Evolutionary conservation across 2,888 invertebrate genomes (phyloP).

Genomic region (Agrotis exclamationis): DNA sequence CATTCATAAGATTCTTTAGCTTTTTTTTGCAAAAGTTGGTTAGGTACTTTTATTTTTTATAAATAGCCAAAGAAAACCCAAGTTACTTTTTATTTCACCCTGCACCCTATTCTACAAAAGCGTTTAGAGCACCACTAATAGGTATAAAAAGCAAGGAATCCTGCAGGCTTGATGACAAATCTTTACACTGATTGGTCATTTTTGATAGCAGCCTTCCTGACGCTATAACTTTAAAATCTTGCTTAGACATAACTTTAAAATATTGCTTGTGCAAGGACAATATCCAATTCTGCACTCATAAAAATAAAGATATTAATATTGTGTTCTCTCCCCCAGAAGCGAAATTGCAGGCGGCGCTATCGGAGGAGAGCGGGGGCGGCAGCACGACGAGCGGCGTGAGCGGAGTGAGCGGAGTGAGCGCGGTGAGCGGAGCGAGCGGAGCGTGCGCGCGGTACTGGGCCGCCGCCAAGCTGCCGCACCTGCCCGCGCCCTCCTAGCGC

Average conservation of each 20-base stretch:
- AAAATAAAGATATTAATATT: constrained; percentile 10
- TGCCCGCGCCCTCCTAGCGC: constrained; percentile 90
- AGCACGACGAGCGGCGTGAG: constrained; percentile 68
- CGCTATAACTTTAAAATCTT: background rate
- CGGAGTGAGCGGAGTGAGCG: constrained; percentile 68
- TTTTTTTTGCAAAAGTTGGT: too few species aligned
- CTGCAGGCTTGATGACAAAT: too few species aligned
- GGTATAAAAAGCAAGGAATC: too few species aligned
- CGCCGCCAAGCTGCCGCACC: constrained; percentile 89
- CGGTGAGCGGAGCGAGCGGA: constrained; percentile 64
- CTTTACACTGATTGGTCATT: too few species aligned
- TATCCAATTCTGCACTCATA: constrained; percentile 2
- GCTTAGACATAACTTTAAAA: too few species aligned
- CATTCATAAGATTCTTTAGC: too few species aligned
- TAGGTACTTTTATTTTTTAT: too few species aligned
- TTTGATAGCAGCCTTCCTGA: too few species aligned
- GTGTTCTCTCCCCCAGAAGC: constrained; percentile 77
- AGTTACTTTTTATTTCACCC: too few species aligned
- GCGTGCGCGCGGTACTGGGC: constrained; percentile 79
- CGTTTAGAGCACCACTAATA: too few species aligned
- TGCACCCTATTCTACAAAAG: too few species aligned
- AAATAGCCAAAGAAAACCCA: too few species aligned
- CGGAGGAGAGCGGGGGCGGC: constrained; percentile 84
- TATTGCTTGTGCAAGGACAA: constrained; percentile 21
- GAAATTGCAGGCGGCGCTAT: constrained; percentile 87